A percentile compares a stretch with the other conserved stretches of the same genome.
These are phyloP conservation scores for Toxotes jaculatrix DNA, from an alignment of 2,113 vertebrate genomes.

Conservation along the genomic window DNA sequence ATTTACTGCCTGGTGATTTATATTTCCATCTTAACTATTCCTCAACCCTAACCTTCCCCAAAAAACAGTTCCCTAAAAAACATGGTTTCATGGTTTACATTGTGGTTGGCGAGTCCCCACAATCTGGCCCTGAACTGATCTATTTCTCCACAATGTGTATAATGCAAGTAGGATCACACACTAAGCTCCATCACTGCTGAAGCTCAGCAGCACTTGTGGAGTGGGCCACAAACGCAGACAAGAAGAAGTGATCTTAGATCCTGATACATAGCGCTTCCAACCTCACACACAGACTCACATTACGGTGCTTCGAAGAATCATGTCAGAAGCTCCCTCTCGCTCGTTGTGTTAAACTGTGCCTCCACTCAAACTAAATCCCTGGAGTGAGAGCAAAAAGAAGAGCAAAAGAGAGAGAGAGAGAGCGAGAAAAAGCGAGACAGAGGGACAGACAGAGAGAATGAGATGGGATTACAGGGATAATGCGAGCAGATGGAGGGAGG, in stretches of 20 bases:
- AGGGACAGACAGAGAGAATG: conserved; percentile 79
- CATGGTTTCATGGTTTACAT: neutral
- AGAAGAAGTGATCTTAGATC: conserved; percentile 14
- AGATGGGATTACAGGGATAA: conserved; percentile 89
- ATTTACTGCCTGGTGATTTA: neutral
- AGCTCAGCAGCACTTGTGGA: conserved; percentile 22
- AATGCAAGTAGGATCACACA: conserved; percentile 1
- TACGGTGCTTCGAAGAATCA: conserved; percentile 62
- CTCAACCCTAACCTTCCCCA: neutral
- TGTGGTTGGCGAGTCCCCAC: neutral
- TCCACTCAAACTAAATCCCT: conserved; percentile 80
- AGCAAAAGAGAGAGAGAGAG: conserved; percentile 29
- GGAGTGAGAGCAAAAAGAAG: conserved; percentile 77
- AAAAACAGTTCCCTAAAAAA: neutral
- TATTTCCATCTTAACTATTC: neutral
- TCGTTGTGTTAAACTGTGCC: conserved; percentile 60
- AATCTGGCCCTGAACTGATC: neutral
- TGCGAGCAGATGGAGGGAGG: conserved; percentile 87
- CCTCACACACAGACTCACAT: neutral
- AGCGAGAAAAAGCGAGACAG: conserved; percentile 9
- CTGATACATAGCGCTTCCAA: conserved; percentile 6
- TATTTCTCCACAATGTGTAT: conserved; percentile 12
- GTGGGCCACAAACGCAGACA: conserved; percentile 19
- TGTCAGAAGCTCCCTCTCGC: conserved; percentile 47
- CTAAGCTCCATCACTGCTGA: neutral